Conservation (phyloP, 1,140 invertebrate genomes). For the Lasaia peninsularis region DNA sequence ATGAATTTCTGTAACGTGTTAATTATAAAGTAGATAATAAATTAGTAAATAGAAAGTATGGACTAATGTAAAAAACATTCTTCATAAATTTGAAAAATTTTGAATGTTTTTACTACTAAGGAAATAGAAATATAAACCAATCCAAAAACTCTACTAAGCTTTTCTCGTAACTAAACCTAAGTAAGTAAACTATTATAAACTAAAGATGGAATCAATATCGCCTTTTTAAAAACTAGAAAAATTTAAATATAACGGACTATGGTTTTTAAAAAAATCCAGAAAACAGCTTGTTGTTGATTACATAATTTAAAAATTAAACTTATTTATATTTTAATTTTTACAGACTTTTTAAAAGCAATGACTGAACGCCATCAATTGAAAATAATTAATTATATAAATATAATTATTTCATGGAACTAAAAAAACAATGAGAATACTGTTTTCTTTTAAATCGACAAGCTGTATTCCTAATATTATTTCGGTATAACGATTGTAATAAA, state of each 20-base stretch:
- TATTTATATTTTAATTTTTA: no score
- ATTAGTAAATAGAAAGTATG: not conserved
- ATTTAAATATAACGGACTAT: not conserved
- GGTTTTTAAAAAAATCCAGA: not conserved
- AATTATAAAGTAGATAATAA: not conserved
- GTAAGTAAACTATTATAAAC: not conserved
- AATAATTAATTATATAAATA: no score
- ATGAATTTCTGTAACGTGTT: no score
- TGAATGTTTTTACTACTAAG: not conserved
- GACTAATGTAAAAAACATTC: slow-evolving; percentile 7
- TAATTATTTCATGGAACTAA: no score
- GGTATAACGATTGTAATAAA: no score
- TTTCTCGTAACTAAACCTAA: not conserved
- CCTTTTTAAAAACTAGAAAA: not conserved
- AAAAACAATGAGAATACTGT: no score
- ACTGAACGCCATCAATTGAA: no score
- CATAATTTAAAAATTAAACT: no score
- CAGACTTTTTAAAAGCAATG: no score
- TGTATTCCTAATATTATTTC: no score
- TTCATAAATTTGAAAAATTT: slow-evolving; percentile 6
- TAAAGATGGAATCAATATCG: not conserved
- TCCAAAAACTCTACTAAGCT: slow-evolving; percentile 8
- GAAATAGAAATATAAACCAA: slow-evolving; percentile 3
- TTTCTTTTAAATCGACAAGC: no score
- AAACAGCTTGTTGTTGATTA: not conserved